A percentile compares a stretch with the other conserved stretches of the same genome.
phyloP scores from a whole-genome alignment of 2,888 invertebrate genomes.

The Rhamnusium bicolor region DNA sequence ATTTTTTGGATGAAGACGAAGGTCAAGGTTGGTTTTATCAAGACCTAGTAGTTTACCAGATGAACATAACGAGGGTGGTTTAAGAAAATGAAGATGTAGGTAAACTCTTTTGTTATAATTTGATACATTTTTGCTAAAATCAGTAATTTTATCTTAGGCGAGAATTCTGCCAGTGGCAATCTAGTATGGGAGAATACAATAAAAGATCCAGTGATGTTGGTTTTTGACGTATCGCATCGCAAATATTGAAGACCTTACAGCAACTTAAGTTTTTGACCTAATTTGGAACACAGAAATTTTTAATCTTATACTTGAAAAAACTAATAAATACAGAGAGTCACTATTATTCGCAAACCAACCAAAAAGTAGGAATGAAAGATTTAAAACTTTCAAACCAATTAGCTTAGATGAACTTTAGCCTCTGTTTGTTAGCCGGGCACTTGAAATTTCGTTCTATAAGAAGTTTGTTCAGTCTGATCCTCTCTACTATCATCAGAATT shows the following conservation, averaged over 20 bases:
- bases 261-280: slow-evolving; percentile 3
- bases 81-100: no score
- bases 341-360: background rate
- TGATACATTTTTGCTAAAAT: no score
- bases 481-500: slow-evolving; percentile 6
- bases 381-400: slow-evolving; percentile 14
- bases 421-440: slow-evolving; percentile 1
- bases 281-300: slow-evolving; percentile 14
- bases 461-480: slow-evolving; percentile 6
- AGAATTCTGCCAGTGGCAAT: background rate
- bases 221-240: background rate
- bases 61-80: no score
- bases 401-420: background rate
- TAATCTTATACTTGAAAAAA: slow-evolving; percentile 6
- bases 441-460: slow-evolving; percentile 3
- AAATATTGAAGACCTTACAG: background rate
- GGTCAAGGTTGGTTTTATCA: no score
- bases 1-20: background rate
- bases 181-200: background rate
- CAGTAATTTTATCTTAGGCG: no score
- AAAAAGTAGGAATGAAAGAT: slow-evolving; percentile 5
- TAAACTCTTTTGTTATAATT: no score
- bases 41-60: no score
- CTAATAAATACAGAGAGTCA: slow-evolving; percentile 1
- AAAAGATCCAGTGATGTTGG: background rate